These are phyloP conservation scores for Nomada ruficornis DNA, from an alignment of 2,888 invertebrate species.

Conservation along the genomic window DNA sequence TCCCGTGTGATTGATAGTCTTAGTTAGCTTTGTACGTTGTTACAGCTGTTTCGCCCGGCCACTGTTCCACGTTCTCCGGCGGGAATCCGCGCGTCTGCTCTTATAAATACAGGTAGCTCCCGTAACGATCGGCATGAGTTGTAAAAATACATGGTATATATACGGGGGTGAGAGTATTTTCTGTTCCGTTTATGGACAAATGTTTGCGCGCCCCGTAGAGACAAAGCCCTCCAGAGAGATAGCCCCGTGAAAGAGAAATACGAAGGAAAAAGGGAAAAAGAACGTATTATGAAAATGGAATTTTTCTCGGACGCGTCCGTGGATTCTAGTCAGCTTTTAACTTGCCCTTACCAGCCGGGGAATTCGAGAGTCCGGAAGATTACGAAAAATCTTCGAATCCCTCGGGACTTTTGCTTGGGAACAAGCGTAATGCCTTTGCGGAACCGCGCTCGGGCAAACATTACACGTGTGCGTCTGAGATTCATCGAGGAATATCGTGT, in stretches of 20 bases:
- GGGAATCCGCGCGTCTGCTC: conserved; percentile 1
- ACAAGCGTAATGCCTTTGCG: background rate
- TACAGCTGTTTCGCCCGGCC: conserved; percentile 33
- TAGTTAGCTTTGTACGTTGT: conserved; percentile 12
- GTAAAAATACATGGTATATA: conserved; percentile 43
- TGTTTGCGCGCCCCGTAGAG: conserved; percentile 42
- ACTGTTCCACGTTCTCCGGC: background rate
- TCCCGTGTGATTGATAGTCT: conserved; percentile 59
- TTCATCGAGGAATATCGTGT: conserved; percentile 13
- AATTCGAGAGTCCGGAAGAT: conserved; percentile 22
- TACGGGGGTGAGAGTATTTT: conserved; percentile 31
- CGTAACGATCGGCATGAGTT: conserved; percentile 42
- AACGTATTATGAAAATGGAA: conserved; percentile 56
- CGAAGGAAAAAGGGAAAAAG: background rate
- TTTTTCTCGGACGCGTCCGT: conserved; percentile 37
- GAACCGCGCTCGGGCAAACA: background rate
- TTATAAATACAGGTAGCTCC: conserved; percentile 35
- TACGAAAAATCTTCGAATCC: conserved; percentile 29
- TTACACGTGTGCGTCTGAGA: conserved; percentile 1
- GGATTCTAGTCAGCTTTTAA: conserved; percentile 34
- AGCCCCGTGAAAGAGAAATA: conserved; percentile 28
- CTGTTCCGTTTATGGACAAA: conserved; percentile 45
- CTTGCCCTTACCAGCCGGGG: background rate
- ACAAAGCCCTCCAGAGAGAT: conserved; percentile 1
- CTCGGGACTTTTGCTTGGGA: conserved; percentile 26